A percentile compares a stretch with the other conserved stretches of the same genome.
Evolutionary conservation across 2,113 vertebrate species (phyloP).

Genomic region (Rhagologus leucostigma): DNA sequence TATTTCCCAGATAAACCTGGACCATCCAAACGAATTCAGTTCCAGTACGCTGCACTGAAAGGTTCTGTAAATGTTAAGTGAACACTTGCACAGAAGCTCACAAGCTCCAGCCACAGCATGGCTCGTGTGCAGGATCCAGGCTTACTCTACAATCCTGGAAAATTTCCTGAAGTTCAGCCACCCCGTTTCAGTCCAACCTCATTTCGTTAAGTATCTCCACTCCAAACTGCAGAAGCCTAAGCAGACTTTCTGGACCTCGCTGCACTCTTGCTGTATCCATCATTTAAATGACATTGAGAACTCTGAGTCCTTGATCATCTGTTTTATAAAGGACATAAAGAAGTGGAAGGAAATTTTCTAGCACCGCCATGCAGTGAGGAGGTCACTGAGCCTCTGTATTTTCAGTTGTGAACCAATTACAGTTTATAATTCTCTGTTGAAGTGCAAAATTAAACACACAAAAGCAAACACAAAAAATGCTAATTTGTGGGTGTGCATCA

Average conservation of each 20-base stretch:
- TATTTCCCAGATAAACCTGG: not conserved
- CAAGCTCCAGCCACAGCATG: not conserved
- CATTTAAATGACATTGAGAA: not conserved
- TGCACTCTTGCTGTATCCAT: not conserved
- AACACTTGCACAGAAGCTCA: not conserved
- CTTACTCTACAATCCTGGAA: not conserved
- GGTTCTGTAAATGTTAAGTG: not conserved
- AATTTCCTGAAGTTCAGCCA: not conserved
- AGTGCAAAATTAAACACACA: not conserved
- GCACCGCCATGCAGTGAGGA: not conserved
- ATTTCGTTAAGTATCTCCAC: not conserved
- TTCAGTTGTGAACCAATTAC: not conserved
- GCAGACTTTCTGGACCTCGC: not conserved
- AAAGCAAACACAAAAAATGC: not conserved
- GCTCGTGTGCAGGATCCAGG: not conserved
- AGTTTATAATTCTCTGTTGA: not conserved
- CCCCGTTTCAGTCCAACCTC: not conserved
- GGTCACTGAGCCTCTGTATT: not conserved
- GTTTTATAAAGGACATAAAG: not conserved
- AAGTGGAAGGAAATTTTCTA: not conserved
- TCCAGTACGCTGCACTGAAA: not conserved
- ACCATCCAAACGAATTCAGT: not conserved
- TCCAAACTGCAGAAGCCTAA: not conserved
- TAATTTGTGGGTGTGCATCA: conserved; percentile 5
- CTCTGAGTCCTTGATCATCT: not conserved